Conservation (phyloP, 2,113 vertebrate genomes). For the Raja brachyura region DNA sequence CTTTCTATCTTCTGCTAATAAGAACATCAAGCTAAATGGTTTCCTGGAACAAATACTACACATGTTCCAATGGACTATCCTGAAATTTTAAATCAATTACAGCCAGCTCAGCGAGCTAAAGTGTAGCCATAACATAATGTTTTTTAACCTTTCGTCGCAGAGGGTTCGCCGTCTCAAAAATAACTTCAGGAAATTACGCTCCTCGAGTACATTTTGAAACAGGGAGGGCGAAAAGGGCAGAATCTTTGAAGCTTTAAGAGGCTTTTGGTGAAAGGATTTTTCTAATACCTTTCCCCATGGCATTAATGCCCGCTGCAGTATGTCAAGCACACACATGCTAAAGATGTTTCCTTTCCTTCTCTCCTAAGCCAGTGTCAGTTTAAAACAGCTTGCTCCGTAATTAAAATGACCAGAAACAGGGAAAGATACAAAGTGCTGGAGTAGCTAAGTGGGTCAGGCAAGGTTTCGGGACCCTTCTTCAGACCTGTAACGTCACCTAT, state of each 20-base stretch:
- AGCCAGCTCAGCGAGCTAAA: not conserved
- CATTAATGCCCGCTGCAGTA: not conserved
- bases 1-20: not conserved
- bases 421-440: no score
- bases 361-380: not conserved
- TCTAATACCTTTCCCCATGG: not conserved
- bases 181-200: not conserved
- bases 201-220: not conserved
- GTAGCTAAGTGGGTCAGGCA: no score
- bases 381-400: not conserved
- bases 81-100: slow-evolving; percentile 16
- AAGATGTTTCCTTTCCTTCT: no score
- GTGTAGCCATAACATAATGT: not conserved
- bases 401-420: not conserved
- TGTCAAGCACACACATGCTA: not conserved
- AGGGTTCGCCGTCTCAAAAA: not conserved
- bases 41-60: not conserved
- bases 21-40: not conserved
- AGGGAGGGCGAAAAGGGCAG: not conserved
- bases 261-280: not conserved
- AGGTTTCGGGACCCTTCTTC: no score
- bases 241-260: not conserved
- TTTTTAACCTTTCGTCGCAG: not conserved
- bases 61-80: not conserved
- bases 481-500: no score